These are phyloP conservation scores for Euphonia xanthogaster DNA, from an alignment of 2,797 vertebrate genomes.

Conservation along the genomic window DNA sequence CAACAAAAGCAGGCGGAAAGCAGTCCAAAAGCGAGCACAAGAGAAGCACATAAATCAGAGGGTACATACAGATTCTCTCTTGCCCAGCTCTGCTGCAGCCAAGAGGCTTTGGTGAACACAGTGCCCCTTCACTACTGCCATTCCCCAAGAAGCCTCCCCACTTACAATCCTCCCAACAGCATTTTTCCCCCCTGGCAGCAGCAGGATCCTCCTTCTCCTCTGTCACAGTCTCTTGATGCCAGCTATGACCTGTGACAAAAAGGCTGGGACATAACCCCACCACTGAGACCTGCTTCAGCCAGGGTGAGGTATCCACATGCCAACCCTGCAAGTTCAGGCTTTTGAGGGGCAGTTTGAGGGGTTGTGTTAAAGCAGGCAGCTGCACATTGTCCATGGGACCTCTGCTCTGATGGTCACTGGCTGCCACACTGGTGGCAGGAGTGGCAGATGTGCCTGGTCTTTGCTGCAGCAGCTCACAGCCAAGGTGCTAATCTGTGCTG, in stretches of 20 bases:
- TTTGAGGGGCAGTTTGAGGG: not conserved
- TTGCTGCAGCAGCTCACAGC: not conserved
- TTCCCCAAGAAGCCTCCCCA: not conserved
- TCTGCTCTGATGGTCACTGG: not conserved
- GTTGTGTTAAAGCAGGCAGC: not conserved
- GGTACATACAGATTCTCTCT: not conserved
- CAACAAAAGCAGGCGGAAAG: not conserved
- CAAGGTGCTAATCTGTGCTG: not conserved
- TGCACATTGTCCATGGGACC: not conserved
- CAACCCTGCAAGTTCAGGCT: not conserved
- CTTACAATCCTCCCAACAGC: not conserved
- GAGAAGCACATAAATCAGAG: not conserved
- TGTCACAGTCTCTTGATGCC: not conserved
- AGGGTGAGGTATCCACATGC: not conserved
- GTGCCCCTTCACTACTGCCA: not conserved
- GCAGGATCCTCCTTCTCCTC: not conserved
- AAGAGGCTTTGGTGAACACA: not conserved
- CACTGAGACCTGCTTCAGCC: not conserved
- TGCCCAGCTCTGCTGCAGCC: not conserved
- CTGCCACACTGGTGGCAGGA: rapidly evolving
- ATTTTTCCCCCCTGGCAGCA: not conserved
- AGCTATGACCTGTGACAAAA: not conserved
- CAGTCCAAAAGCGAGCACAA: not conserved
- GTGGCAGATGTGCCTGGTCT: not conserved
- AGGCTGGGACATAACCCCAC: not conserved